Conservation (phyloP, 2,797 vertebrate species). For the Danio aesculapii region DNA sequence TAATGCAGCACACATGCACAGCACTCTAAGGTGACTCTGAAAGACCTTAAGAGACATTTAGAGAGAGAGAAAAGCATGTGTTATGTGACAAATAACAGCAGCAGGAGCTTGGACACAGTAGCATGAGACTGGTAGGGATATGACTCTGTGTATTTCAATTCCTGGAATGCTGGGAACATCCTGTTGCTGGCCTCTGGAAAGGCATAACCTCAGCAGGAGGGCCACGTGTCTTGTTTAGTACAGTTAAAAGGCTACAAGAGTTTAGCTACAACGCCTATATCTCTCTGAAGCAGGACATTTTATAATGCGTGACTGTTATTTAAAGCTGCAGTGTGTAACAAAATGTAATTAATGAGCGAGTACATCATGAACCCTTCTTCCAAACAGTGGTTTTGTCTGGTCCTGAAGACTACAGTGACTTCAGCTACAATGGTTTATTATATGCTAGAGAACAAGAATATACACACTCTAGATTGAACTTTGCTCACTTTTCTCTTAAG, state of each 20-base stretch:
- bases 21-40: slow-evolving; percentile 2
- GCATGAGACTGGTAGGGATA: not conserved
- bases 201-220: slow-evolving; percentile 8
- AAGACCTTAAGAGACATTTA: slow-evolving; percentile 15
- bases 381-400: too few species aligned
- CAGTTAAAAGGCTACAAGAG: not conserved
- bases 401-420: too few species aligned
- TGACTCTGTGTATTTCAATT: slow-evolving; percentile 18
- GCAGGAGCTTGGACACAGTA: not conserved
- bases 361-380: too few species aligned
- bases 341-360: too few species aligned
- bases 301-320: not conserved
- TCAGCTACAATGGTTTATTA: too few species aligned
- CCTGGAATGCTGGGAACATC: slow-evolving; percentile 43
- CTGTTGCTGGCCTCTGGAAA: slow-evolving; percentile 24
- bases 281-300: not conserved
- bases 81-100: slow-evolving; percentile 12
- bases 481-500: not conserved
- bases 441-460: too few species aligned
- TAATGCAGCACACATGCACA: slow-evolving; percentile 10
- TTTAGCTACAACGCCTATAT: not conserved
- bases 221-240: not conserved
- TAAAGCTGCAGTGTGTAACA: not conserved
- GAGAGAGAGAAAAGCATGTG: not conserved
- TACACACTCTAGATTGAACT: too few species aligned